These are phyloP conservation scores for Orgyia antiqua DNA, from an alignment of 2,888 invertebrate species.

Conservation along the genomic window DNA sequence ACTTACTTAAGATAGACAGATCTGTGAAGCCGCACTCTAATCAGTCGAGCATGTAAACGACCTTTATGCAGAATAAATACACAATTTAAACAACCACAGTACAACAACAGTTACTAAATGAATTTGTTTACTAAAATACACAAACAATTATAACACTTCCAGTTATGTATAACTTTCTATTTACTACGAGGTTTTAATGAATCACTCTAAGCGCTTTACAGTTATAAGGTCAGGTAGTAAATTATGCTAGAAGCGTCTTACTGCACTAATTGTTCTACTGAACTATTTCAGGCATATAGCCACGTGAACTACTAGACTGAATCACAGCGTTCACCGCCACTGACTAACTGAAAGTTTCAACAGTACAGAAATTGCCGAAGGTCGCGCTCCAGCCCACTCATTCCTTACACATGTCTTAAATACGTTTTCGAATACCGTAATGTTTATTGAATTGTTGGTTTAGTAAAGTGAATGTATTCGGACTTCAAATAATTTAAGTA, in stretches of 20 bases:
- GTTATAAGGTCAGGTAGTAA: no score
- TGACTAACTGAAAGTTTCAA: slow-evolving; percentile 53
- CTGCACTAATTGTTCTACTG: slow-evolving; percentile 51
- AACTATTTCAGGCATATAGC: slow-evolving; percentile 61
- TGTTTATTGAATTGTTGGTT: not conserved
- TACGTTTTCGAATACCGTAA: slow-evolving; percentile 14
- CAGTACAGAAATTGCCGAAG: slow-evolving; percentile 56
- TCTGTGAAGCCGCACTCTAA: not conserved
- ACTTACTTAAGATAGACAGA: not conserved
- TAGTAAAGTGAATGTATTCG: slow-evolving; percentile 3
- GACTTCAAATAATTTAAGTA: slow-evolving; percentile 9
- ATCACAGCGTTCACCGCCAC: slow-evolving; percentile 51
- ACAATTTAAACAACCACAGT: slow-evolving; percentile 8
- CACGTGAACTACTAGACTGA: slow-evolving; percentile 59
- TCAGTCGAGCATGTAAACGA: not conserved
- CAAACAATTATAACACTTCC: slow-evolving; percentile 4
- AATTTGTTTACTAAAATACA: slow-evolving; percentile 19
- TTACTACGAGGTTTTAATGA: not conserved
- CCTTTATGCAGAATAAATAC: slow-evolving; percentile 6
- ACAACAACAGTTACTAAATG: slow-evolving; percentile 8
- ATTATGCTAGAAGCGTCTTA: no score
- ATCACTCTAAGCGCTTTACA: no score
- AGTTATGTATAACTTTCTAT: not conserved
- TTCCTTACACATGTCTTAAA: slow-evolving; percentile 18
- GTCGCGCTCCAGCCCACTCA: slow-evolving; percentile 27